phyloP scores from a whole-genome alignment of 1,140 invertebrate species.

The Eurosta solidaginis region DNA sequence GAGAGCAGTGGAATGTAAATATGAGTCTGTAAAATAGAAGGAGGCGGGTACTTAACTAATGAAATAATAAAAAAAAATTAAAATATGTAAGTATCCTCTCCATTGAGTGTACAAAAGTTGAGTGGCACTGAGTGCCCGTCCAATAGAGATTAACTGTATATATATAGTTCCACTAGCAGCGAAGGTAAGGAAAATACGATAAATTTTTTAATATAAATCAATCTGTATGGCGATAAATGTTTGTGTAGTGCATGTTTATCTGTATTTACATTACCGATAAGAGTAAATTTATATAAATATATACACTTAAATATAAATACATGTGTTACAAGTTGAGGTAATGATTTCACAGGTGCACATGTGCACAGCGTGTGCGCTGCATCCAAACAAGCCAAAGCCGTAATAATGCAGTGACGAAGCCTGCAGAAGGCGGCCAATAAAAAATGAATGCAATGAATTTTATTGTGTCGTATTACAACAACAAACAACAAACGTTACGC shows the following conservation, averaged over 20 bases:
- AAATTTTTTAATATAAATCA: background rate
- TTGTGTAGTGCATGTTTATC: background rate
- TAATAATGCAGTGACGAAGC: background rate
- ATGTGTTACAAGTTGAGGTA: too few relatives aligned
- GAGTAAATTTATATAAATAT: background rate
- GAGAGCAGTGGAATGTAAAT: too few relatives aligned
- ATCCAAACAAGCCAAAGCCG: background rate
- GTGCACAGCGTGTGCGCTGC: background rate
- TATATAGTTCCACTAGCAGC: too few relatives aligned
- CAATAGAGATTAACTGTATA: too few relatives aligned
- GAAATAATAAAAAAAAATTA: too few relatives aligned
- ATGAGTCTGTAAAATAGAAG: too few relatives aligned
- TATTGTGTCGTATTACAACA: conserved; percentile 12
- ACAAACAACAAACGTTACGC: background rate
- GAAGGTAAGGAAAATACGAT: too few relatives aligned
- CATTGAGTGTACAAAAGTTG: too few relatives aligned
- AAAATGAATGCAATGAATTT: conserved; percentile 26
- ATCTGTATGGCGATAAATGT: background rate
- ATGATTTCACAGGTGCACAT: conserved; percentile 13
- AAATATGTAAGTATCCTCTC: too few relatives aligned
- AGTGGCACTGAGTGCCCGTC: too few relatives aligned
- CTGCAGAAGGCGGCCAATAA: background rate
- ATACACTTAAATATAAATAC: too few relatives aligned
- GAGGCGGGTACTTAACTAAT: too few relatives aligned
- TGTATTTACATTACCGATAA: background rate